A percentile compares a stretch with the other conserved stretches of the same genome.
phyloP scores from a whole-genome alignment of 2,113 vertebrate genomes.

The Sprattus sprattus region DNA sequence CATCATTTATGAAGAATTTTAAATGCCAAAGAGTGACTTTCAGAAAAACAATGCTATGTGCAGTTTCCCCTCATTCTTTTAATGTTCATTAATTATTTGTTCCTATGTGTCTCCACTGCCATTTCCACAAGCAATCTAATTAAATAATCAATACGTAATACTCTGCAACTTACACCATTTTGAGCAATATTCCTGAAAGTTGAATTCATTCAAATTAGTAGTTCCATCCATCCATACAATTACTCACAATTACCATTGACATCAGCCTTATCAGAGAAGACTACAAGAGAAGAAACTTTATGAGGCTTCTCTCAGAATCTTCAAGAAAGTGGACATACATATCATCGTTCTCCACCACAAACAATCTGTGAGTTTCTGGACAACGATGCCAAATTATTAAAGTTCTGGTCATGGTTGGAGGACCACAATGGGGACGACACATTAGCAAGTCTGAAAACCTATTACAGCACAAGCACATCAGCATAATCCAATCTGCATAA shows the following conservation, averaged over 20 bases:
- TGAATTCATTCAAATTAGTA: background rate
- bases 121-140: conserved; percentile 4
- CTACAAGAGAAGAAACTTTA: background rate
- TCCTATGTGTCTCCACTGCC: background rate
- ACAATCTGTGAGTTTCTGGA: background rate
- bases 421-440: background rate
- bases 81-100: background rate
- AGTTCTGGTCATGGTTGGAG: conserved; percentile 9
- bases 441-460: conserved; percentile 9
- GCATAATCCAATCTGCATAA: conserved; percentile 21
- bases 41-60: conserved; percentile 1
- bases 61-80: background rate
- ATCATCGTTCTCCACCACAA: background rate
- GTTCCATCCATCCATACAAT: background rate
- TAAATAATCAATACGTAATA: background rate
- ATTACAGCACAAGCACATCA: conserved; percentile 13
- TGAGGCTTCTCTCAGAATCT: background rate
- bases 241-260: conserved; percentile 26
- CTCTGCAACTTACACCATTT: background rate
- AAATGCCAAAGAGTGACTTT: background rate
- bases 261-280: background rate
- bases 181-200: background rate
- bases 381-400: conserved; percentile 4
- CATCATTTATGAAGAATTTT: conserved; percentile 4
- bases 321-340: background rate